Evolutionary conservation across 2,797 vertebrate genomes (phyloP), one percentile per base, ranked within the genome.

Genomic region (Pseudomugil tenellus): DNA sequence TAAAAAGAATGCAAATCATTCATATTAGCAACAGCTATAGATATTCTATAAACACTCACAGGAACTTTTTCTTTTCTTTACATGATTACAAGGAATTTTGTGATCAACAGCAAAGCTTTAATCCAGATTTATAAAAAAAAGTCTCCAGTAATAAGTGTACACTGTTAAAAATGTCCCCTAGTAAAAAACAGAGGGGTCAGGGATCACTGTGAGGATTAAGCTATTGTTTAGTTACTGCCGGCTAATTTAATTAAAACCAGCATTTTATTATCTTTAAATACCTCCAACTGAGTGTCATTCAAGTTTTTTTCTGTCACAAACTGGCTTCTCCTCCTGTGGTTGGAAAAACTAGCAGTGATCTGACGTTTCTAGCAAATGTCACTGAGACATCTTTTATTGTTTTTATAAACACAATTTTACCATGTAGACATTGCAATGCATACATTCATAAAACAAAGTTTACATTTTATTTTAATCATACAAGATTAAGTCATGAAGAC

Each of bases 1-100:
- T 58, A 63, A 79, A 84, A 84, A 84, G 81, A 82, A 79, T 77
- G 65, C 32, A 55, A 37, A 76, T 77, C 79, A 55, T 9, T 21
- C 3, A 59, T 31, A 13, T 73, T 43, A 25, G 66, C 71, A 74
- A 58, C 66, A 76, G 66, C 61, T 72, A 46, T 19, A 62, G 53
- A 67, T 64, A 46, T 72, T 58, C 49, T 70, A 39, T 76, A 55
- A 71, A 71, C 54, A 61, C 63, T 63, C 21, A 49, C 71, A 70
- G 46, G 63, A 59, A 53, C n/a, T 1, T 32, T 32, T 21, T 11
- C 41, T 49, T 67, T 61, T 53, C 32, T 71, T 26, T 46, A 3
- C 25, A 61, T 31, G 39, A 31, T 41, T 34, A 52, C 23, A 14
- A 52, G 32, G 53, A 37, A 48, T 64, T 13, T 63, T 4, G 3